Percentiles rank a stretch among this genome's conserved stretches.
Evolutionary conservation across 2,113 vertebrate genomes (phyloP).

Genomic region (Lamprotornis superbus): DNA sequence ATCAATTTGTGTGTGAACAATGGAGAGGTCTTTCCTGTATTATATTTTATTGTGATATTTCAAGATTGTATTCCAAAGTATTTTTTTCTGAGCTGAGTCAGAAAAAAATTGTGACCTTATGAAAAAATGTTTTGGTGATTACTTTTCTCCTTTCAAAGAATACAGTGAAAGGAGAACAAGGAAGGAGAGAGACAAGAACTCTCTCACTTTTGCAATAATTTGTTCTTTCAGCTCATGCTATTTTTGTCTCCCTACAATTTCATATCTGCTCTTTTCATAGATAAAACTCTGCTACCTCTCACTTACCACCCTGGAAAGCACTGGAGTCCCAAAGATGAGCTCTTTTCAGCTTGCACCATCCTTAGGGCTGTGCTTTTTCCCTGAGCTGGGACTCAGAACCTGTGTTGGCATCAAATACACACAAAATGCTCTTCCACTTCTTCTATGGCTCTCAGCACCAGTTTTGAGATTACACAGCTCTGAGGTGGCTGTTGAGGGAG

Average conservation of each 20-base stretch:
- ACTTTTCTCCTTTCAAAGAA: background rate
- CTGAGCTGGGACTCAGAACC: background rate
- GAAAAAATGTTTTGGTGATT: background rate
- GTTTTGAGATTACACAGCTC: background rate
- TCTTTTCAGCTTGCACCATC: background rate
- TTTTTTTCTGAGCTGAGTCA: background rate
- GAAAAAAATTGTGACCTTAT: background rate
- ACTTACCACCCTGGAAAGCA: background rate
- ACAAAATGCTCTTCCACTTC: background rate
- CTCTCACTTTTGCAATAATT: background rate
- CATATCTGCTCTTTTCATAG: slow-evolving; percentile 12
- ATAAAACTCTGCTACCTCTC: background rate
- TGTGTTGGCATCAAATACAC: background rate
- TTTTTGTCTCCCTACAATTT: slow-evolving; percentile 12
- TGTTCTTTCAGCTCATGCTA: background rate
- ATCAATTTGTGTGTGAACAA: background rate
- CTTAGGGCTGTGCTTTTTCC: background rate
- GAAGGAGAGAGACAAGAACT: background rate
- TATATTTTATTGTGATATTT: background rate
- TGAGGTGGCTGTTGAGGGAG: background rate
- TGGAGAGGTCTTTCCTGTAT: background rate
- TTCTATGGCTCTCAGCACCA: background rate
- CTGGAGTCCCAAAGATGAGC: background rate
- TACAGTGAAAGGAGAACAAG: background rate
- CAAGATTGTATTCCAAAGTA: background rate